Base-by-base conservation (phyloP, 1,140 invertebrate genomes). In the Drosophila pandora region DNA sequence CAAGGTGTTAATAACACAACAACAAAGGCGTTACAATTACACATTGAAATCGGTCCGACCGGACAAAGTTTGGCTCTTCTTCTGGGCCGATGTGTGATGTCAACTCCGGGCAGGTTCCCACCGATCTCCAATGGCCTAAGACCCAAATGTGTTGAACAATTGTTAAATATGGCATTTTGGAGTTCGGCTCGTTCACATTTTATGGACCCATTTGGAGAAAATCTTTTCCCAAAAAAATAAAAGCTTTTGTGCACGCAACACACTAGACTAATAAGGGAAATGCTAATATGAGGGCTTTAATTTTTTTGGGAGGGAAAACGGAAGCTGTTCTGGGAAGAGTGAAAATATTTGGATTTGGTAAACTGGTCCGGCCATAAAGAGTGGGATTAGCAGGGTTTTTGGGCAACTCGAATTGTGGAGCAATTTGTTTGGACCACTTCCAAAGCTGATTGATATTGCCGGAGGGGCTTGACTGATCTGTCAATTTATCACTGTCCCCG, bases 21-120 rank as follows among this genome's bases (percentile, higher is more conserved):
- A 75, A 88, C 83, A 88, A 88, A 88, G 84, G 79, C 76, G 83
- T 88, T 88, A 88, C 83, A 88, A 88, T 88, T 88, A 88, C 72
- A 77, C 83, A 88, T 88, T 89, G 83, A 88, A 88, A 84, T 88
- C 76, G 83, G 83, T 88, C 47, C 83, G 82, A 56, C 54, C 39
- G 49, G 73, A 45, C 60, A 41, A 32, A 75, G 63, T 59, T 32
- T 30, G 59, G 73, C 64, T 70, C 39, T 67, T 47, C 62, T 67
- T 69, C 6, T 13, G 17, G 13, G 22, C 21, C 54, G 58, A 79
- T 84, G 76, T 83, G 83, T 83, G 83, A 89, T 88, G 83, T 76
- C 83, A 88, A 88, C 83, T 62, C 47, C 23, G 41, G 13, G 21
- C 62, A 65, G 76, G 83, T 88, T 88, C 83, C 83, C 83, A 88